Base-by-base conservation (phyloP, 2,113 vertebrate species). In the Thinocorus orbignyianus region DNA sequence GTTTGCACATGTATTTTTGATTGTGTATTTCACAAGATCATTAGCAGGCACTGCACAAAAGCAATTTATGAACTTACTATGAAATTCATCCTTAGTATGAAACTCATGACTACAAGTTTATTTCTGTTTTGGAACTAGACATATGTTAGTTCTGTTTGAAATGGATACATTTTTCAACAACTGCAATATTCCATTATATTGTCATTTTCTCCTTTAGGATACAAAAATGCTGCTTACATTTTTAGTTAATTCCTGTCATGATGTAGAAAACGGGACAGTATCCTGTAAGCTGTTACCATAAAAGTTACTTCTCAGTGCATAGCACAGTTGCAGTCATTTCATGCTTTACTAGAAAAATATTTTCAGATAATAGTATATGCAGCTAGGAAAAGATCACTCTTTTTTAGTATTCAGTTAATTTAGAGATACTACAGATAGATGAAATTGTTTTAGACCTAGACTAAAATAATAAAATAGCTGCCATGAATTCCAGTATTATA, bases 1-100 rank as follows among this genome's bases (percentile, higher is more conserved):
- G 24, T 55, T 68, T 73, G 44, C 23, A 39, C 10, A 13, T 0
- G 0, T 65, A 28, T 62, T 64, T 88, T 60, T 0, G 0, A 26
- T 28, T 11, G 12, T 25, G 35, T 28, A 13, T 68, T 72, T 66
- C 76, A 76, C 25, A 58, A 78, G 35, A 33, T 54, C 30, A 39
- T 44, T 49, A 90, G 61, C 48, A 76, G 44, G 35, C 33, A 86
- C 7, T 33, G 25, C 37, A 41, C 17, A 77, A 41, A 64, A 95
- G 37, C 10, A 71, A 41, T n/a, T 86, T 5, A 49, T 51, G 20
- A 71, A 49, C 1, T 54, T 57, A 15, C 2, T 35, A 49, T 13
- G 16, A 87, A 58, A 54, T 79, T 49, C 6, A 55, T 13, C 15
- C 30, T 58, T 11, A 57, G 18, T 70, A 81, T 37, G 41, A 41